Percentiles rank a stretch among this genome's conserved stretches.
Evolutionary conservation across 2,797 vertebrate species (phyloP).

Genomic region (Pangasius larnaudii): DNA sequence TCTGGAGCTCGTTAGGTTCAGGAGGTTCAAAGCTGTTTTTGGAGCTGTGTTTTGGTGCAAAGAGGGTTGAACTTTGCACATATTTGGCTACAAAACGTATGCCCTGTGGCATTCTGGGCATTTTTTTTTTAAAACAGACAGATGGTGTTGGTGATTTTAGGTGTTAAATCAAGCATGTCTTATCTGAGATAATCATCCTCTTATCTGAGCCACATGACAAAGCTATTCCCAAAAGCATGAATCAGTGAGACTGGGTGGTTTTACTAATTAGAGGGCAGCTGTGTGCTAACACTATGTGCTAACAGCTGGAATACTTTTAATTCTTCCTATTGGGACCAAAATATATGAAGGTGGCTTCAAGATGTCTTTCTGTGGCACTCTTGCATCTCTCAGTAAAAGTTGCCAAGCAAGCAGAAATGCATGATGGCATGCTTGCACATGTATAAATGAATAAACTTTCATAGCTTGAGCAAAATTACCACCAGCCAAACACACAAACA

Average conservation of each 20-base stretch:
- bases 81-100: conserved; percentile 68
- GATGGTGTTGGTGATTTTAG: conserved; percentile 58
- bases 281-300: not conserved
- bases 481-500: conserved; percentile 13
- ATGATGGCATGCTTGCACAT: conserved; percentile 31
- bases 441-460: conserved; percentile 34
- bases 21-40: conserved; percentile 57
- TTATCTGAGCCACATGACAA: not conserved
- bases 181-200: conserved; percentile 22
- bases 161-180: conserved; percentile 9
- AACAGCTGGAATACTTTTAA: conserved; percentile 22
- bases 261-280: not conserved
- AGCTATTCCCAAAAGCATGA: conserved; percentile 31
- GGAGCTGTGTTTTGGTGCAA: conserved; percentile 71
- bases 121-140: conserved; percentile 57
- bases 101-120: conserved; percentile 67
- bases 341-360: conserved; percentile 1
- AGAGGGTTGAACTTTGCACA: conserved; percentile 75
- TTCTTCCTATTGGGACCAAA: not conserved
- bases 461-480: not conserved
- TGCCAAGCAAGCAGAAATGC: conserved; percentile 8
- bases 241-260: conserved; percentile 4
- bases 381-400: conserved; percentile 15
- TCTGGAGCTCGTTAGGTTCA: conserved; percentile 31
- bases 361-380: conserved; percentile 8